A percentile compares a stretch with the other conserved stretches of the same genome.
Evolutionary conservation across 2,113 vertebrate genomes (phyloP).

Genomic region (Rafetus swinhoei): DNA sequence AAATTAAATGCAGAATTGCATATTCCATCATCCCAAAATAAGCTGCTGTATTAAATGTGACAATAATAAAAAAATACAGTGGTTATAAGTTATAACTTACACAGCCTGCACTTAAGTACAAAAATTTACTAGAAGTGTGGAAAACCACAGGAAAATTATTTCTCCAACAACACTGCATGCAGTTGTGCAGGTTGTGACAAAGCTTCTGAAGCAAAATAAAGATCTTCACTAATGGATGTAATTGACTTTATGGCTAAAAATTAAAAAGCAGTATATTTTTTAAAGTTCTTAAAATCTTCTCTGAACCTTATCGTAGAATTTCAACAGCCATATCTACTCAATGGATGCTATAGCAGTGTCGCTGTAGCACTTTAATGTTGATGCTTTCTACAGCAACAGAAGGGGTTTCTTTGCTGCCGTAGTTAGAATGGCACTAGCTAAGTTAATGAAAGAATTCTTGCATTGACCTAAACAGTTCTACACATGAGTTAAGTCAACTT

Average conservation of each 20-base stretch:
- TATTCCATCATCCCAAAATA: background rate
- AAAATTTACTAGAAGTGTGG: background rate
- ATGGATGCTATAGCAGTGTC: no score
- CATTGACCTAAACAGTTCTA: no score
- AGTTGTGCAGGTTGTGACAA: background rate
- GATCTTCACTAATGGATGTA: background rate
- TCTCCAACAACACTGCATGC: background rate
- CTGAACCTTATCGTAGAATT: background rate
- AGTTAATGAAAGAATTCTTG: no score
- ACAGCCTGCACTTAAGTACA: background rate
- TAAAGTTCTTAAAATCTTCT: background rate
- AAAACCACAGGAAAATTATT: background rate
- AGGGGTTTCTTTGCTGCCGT: no score
- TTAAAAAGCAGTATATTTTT: background rate
- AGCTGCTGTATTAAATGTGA: background rate
- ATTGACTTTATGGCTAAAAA: background rate
- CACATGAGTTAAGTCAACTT: no score
- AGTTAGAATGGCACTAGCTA: no score
- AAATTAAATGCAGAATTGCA: background rate
- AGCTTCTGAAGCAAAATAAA: background rate
- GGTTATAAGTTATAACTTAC: background rate
- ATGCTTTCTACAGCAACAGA: no score
- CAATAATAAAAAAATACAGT: background rate
- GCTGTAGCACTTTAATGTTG: no score
- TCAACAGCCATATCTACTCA: background rate